Conservation (phyloP, 1,140 invertebrate species). For the Schlechtendalia chinensis region DNA sequence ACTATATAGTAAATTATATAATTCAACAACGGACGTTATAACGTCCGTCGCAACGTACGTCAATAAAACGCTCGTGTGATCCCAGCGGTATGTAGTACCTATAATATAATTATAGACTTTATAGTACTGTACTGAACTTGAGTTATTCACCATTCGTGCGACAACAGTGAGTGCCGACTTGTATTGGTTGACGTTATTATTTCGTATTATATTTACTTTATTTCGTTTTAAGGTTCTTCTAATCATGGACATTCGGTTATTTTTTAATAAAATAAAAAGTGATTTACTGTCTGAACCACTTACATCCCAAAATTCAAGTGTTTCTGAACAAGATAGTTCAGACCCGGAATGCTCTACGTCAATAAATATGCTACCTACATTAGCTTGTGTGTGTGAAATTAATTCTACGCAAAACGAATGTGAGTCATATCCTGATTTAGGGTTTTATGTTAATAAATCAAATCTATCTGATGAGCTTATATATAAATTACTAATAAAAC, state of each 20-base stretch:
- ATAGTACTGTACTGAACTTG: no score
- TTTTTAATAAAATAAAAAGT: neutral
- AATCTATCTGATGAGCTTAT: neutral
- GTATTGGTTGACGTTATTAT: no score
- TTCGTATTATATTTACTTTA: no score
- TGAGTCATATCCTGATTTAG: neutral
- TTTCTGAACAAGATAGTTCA: neutral
- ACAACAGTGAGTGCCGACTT: no score
- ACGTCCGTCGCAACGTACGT: no score
- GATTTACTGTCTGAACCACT: neutral
- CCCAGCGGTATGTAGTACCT: no score
- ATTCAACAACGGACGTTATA: constrained; percentile 31
- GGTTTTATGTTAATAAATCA: neutral
- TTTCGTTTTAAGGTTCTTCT: no score
- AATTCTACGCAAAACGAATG: neutral
- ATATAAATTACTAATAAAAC: neutral
- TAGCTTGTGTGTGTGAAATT: neutral
- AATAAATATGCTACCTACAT: neutral
- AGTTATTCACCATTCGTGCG: no score
- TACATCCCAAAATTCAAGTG: neutral
- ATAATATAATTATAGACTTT: no score
- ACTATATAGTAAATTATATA: constrained; percentile 9
- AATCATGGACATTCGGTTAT: neutral
- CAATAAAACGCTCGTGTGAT: no score
- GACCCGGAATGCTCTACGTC: neutral